Evolutionary conservation across 2,888 invertebrate genomes (phyloP).

Genomic region (Protodeltote pygarga): DNA sequence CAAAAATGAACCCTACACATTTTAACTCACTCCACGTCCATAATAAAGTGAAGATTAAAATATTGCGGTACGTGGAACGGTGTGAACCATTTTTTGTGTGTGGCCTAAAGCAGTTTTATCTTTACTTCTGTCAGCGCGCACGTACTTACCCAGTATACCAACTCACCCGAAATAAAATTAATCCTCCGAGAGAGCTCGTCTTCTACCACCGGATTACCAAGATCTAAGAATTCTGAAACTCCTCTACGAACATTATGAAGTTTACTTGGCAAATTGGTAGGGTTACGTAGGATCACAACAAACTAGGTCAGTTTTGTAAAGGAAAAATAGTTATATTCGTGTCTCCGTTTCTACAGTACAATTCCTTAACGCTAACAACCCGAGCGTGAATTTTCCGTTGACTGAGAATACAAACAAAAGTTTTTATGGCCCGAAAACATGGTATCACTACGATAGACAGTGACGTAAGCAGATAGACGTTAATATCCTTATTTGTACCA

Average conservation of each 20-base stretch:
- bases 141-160: conserved; percentile 26
- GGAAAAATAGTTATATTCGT: conserved; percentile 4
- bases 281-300: conserved; percentile 18
- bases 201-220: conserved; percentile 24
- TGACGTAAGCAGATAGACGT: too few species aligned
- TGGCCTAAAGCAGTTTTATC: conserved; percentile 36
- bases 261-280: conserved; percentile 34
- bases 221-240: conserved; percentile 9
- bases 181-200: conserved; percentile 30
- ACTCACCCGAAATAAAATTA: conserved; percentile 46
- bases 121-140: conserved; percentile 42
- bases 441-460: too few species aligned
- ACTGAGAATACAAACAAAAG: background rate
- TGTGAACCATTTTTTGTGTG: conserved; percentile 10
- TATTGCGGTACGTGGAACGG: conserved; percentile 22
- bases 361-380: background rate
- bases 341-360: conserved; percentile 1
- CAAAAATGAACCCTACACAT: conserved; percentile 31
- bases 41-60: conserved; percentile 34
- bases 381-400: background rate
- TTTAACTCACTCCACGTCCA: conserved; percentile 35
- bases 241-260: conserved; percentile 3
- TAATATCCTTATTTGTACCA: too few species aligned
- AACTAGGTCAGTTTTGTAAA: conserved; percentile 11
- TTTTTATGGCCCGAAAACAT: background rate